Percentiles rank a stretch among this genome's conserved stretches.
Conservation (phyloP, 2,888 invertebrate genomes). For the Drosophila pseudotalamancana region DNA sequence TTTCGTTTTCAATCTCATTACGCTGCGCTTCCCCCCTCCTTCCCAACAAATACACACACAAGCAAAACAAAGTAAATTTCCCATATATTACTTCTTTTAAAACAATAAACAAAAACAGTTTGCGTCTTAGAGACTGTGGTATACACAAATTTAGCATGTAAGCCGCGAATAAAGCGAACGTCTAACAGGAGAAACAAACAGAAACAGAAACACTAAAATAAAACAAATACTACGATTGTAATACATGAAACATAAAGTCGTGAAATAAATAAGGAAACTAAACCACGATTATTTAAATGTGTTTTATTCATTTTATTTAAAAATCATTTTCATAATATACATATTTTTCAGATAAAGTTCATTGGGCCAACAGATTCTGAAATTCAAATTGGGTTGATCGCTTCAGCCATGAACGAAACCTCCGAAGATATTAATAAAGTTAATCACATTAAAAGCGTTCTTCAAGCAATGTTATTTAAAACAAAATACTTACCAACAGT, state of each 20-base stretch:
- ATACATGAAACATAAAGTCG: neutral
- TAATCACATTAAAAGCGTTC: too few species aligned
- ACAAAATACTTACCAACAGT: neutral
- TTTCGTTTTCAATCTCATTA: neutral
- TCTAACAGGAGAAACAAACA: neutral
- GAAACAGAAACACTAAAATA: neutral
- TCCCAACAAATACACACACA: neutral
- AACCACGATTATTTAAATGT: neutral
- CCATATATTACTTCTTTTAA: neutral
- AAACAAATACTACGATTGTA: conserved; percentile 22
- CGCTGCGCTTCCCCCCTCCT: too few species aligned
- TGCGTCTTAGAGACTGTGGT: conserved; percentile 1
- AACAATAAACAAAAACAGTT: neutral
- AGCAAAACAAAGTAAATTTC: neutral
- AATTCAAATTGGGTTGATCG: too few species aligned
- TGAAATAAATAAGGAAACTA: conserved; percentile 31
- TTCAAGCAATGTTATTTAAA: too few species aligned
- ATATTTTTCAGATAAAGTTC: too few species aligned
- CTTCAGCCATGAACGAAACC: too few species aligned
- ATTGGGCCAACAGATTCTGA: too few species aligned
- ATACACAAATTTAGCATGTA: conserved; percentile 16
- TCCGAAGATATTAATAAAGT: too few species aligned
- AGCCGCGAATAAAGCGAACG: conserved; percentile 5
- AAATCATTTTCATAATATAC: neutral
- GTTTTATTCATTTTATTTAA: neutral